Conservation (phyloP, 2,797 vertebrate species). For the Natrix natrix region DNA sequence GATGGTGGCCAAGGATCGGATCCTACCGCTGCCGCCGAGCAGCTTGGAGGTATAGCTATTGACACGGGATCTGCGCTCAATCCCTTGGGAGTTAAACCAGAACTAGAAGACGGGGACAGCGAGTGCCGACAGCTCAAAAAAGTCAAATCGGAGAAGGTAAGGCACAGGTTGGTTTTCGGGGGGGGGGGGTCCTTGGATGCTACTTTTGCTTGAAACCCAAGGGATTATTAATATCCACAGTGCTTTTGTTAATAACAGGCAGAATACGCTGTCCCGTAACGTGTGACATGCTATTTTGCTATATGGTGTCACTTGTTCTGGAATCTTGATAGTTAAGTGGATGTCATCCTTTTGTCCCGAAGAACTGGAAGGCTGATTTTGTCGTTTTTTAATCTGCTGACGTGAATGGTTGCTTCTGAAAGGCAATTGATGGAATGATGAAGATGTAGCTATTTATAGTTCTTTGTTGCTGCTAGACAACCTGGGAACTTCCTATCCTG, state of each 20-base stretch:
- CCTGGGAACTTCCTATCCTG: accelerated
- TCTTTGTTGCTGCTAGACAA: neutral
- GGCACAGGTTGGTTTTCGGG: slow-evolving; percentile 36
- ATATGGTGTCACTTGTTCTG: neutral
- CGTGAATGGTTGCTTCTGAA: neutral
- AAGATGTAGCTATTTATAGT: neutral
- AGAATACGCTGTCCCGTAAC: neutral
- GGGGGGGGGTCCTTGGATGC: neutral
- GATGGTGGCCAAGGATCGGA: slow-evolving; percentile 86
- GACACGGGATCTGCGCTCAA: slow-evolving; percentile 92
- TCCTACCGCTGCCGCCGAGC: slow-evolving; percentile 80
- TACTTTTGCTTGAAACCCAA: neutral
- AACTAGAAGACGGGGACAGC: slow-evolving; percentile 90
- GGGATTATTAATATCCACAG: accelerated
- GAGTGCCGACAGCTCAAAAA: slow-evolving; percentile 95
- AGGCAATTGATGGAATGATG: neutral
- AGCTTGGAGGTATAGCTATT: slow-evolving; percentile 94
- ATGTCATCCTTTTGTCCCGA: neutral
- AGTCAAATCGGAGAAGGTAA: slow-evolving; percentile 97
- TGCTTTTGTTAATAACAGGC: accelerated
- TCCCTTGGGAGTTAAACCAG: slow-evolving; percentile 88
- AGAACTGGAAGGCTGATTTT: neutral
- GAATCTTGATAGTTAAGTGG: neutral
- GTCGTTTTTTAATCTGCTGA: neutral
- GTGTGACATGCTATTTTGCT: neutral